Evolutionary conservation across 2,797 vertebrate species (phyloP).

Genomic region (Tapirus indicus): DNA sequence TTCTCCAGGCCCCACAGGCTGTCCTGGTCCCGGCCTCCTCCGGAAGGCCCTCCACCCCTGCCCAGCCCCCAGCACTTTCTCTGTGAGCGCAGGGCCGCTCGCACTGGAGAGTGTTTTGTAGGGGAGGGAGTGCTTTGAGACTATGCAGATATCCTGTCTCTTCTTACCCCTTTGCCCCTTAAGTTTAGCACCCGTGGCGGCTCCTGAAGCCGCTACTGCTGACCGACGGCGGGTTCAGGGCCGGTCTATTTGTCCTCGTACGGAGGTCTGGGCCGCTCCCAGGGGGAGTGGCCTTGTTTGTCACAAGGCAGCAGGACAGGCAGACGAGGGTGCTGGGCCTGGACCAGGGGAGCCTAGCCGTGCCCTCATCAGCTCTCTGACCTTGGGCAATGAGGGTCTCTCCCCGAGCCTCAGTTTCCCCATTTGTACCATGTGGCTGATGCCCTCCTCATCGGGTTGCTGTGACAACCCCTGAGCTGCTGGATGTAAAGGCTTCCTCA

Average conservation of each 20-base stretch:
- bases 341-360: rapidly evolving
- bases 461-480: background rate
- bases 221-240: background rate
- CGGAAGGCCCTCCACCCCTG: background rate
- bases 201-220: rapidly evolving
- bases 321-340: background rate
- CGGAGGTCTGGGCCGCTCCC: background rate
- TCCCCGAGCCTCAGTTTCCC: background rate
- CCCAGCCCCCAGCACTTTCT: rapidly evolving
- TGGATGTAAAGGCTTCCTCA: rapidly evolving
- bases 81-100: background rate
- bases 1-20: rapidly evolving
- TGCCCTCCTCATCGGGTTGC: background rate
- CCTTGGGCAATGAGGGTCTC: background rate
- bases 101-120: rapidly evolving
- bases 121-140: background rate
- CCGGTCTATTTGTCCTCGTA: too few species aligned
- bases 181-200: background rate
- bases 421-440: background rate
- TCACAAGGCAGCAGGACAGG: background rate
- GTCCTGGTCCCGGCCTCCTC: rapidly evolving
- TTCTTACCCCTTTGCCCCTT: background rate
- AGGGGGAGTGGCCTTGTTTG: background rate
- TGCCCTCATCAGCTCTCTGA: background rate
- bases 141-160: too few species aligned